Percentiles rank a stretch among this genome's conserved stretches.
Conservation (phyloP, 2,797 vertebrate genomes). For the Cirrhinus mrigala region DNA sequence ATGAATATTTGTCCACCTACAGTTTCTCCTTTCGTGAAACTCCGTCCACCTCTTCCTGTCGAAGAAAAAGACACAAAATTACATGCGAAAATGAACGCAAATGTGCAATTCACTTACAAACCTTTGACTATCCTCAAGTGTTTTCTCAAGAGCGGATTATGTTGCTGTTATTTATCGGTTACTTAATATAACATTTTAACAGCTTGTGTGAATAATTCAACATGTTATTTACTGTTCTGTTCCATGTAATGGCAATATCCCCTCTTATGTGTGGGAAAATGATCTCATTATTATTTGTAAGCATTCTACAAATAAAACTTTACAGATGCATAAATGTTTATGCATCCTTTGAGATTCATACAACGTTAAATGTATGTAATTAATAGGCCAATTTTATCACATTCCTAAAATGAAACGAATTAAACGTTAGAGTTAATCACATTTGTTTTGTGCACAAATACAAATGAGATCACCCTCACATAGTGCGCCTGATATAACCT, state of each 20-base stretch:
- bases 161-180: neutral
- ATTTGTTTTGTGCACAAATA: neutral
- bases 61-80: neutral
- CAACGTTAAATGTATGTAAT: neutral
- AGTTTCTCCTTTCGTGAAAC: neutral
- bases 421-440: neutral
- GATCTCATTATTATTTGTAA: conserved; percentile 13
- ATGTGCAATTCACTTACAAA: neutral
- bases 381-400: neutral
- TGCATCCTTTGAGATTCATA: neutral
- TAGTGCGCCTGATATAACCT: neutral
- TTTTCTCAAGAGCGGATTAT: neutral
- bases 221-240: neutral
- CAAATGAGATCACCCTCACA: neutral
- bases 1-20: neutral
- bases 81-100: neutral
- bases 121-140: conserved; percentile 8
- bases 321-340: neutral
- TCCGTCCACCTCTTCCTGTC: neutral
- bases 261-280: neutral
- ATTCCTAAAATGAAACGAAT: neutral
- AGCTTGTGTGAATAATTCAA: neutral
- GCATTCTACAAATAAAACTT: neutral
- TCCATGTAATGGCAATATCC: neutral
- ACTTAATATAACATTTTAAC: neutral